Evolutionary conservation across 2,113 vertebrate species (phyloP).

Genomic region (Pelvicachromis taeniatus): DNA sequence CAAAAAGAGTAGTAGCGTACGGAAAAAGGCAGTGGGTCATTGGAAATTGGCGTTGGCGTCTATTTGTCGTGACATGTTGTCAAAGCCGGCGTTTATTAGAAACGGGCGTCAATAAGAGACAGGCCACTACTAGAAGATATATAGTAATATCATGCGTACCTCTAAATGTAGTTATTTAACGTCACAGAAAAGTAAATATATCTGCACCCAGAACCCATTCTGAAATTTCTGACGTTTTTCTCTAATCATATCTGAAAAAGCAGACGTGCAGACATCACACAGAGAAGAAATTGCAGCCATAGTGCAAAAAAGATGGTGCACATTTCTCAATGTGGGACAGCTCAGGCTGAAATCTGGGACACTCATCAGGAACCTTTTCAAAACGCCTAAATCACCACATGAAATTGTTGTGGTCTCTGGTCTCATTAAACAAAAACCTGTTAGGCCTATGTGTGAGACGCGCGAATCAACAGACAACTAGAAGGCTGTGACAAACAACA

Average conservation of each 20-base stretch:
- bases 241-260: not conserved
- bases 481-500: not conserved
- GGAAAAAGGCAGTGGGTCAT: too few species aligned
- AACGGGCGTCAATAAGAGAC: too few species aligned
- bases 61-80: too few species aligned
- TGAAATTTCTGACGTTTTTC: not conserved
- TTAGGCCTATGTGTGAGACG: accelerated
- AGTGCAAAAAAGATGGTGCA: not conserved
- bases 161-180: not conserved
- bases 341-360: not conserved
- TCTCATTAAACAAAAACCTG: not conserved
- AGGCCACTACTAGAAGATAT: too few species aligned
- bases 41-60: too few species aligned
- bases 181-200: accelerated
- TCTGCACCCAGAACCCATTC: not conserved
- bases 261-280: not conserved
- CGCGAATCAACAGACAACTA: not conserved
- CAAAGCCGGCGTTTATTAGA: too few species aligned
- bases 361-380: not conserved
- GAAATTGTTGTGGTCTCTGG: not conserved
- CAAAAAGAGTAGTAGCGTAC: too few species aligned
- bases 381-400: not conserved
- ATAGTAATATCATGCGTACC: accelerated
- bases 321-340: not conserved
- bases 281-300: not conserved